phyloP scores from a whole-genome alignment of 1,140 invertebrate genomes.

The Tetramorium simillimum region DNA sequence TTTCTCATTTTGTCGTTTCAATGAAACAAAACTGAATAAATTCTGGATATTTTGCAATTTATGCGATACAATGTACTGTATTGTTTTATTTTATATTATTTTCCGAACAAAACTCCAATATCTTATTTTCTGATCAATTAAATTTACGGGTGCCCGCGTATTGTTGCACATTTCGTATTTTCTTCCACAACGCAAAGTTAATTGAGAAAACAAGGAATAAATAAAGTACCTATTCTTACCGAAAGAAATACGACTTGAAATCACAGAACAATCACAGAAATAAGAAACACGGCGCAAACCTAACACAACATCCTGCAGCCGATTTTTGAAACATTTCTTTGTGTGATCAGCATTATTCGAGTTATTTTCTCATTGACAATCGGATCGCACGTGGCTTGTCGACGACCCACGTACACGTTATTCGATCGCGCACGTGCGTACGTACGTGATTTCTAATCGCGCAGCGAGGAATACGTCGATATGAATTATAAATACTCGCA shows the following conservation, averaged over 20 bases:
- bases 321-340: neutral
- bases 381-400: neutral
- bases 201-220: neutral
- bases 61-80: neutral
- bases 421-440: conserved; percentile 1
- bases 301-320: neutral
- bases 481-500: conserved; percentile 20
- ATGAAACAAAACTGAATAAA: neutral
- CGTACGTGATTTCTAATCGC: conserved; percentile 25
- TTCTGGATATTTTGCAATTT: neutral
- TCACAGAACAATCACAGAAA: neutral
- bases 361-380: conserved; percentile 16
- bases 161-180: neutral
- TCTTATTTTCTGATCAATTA: neutral
- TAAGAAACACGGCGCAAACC: neutral
- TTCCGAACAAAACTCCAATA: neutral
- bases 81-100: neutral
- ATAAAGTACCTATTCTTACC: neutral
- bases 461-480: neutral
- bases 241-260: neutral
- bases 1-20: neutral
- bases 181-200: neutral
- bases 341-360: conserved; percentile 11
- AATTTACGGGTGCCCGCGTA: neutral
- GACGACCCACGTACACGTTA: neutral